These are phyloP conservation scores for Macrophya alboannulata DNA, from an alignment of 2,888 invertebrate species.

Conservation along the genomic window DNA sequence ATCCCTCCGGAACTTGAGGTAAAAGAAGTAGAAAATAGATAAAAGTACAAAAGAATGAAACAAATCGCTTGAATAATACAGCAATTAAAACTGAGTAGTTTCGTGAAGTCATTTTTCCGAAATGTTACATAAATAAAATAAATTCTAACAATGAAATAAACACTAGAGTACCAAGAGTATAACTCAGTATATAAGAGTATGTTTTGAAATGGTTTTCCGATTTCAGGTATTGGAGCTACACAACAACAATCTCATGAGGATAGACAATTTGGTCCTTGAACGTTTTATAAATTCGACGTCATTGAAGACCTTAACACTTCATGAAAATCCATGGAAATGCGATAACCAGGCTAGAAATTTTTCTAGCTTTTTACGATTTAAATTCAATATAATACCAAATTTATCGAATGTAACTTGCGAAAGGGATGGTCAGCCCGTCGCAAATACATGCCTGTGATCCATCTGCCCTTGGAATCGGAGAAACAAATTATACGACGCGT, in stretches of 20 bases:
- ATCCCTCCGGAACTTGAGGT: conserved; percentile 80
- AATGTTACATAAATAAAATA: neutral
- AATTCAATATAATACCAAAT: conserved; percentile 71
- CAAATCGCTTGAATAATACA: conserved; percentile 28
- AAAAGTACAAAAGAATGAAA: too few relatives aligned
- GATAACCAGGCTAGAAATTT: conserved; percentile 85
- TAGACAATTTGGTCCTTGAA: conserved; percentile 80
- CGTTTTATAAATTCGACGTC: conserved; percentile 79
- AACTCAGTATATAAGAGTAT: too few relatives aligned
- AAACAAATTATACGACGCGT: conserved; percentile 88
- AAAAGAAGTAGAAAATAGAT: conserved; percentile 52
- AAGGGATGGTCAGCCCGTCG: conserved; percentile 58
- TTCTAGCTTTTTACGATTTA: conserved; percentile 82
- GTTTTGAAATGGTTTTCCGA: conserved; percentile 28
- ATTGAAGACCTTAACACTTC: conserved; percentile 81
- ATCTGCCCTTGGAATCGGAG: conserved; percentile 82
- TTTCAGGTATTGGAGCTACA: conserved; percentile 81
- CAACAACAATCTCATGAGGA: conserved; percentile 81
- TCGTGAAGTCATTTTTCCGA: neutral
- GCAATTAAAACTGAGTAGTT: conserved; percentile 13
- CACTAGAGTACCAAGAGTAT: conserved; percentile 61
- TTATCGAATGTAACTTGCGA: conserved; percentile 66
- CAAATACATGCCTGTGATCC: conserved; percentile 67
- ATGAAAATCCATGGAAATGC: conserved; percentile 88
- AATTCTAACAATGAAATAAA: conserved; percentile 11